phyloP scores from a whole-genome alignment of 2,888 invertebrate genomes.

The Cheilosia pagana region DNA sequence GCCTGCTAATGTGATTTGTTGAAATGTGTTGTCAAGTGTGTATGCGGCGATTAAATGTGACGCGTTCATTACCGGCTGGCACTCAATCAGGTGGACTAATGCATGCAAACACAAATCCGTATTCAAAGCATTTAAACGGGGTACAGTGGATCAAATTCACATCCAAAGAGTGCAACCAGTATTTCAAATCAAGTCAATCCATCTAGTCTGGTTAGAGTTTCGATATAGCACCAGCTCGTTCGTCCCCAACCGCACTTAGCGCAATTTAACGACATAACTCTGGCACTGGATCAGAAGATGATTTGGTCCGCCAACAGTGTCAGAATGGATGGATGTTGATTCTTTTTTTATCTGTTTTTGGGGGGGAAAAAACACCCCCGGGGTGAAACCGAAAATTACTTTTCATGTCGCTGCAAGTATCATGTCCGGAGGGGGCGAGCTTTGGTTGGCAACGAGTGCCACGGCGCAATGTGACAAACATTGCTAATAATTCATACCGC shows the following conservation, averaged over 20 bases:
- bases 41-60: background rate
- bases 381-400: slow-evolving; percentile 70
- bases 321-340: background rate
- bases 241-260: slow-evolving; percentile 41
- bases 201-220: background rate
- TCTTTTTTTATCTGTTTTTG: background rate
- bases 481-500: slow-evolving; percentile 71
- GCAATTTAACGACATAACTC: slow-evolving; percentile 34
- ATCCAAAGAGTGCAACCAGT: background rate
- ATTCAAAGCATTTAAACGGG: too few relatives aligned
- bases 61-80: background rate
- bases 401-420: slow-evolving; percentile 50
- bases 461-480: slow-evolving; percentile 55
- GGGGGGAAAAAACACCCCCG: background rate
- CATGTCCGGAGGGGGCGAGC: slow-evolving; percentile 9
- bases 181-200: slow-evolving; percentile 6
- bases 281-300: slow-evolving; percentile 12
- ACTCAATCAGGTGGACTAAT: slow-evolving; percentile 1
- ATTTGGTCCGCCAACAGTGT: background rate
- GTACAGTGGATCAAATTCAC: background rate
- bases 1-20: background rate
- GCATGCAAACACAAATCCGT: background rate
- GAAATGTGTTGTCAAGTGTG: slow-evolving; percentile 11
- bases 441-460: slow-evolving; percentile 22
- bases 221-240: background rate